Conservation (phyloP, 1,140 invertebrate genomes). For the Zaprionus gabonicus region DNA sequence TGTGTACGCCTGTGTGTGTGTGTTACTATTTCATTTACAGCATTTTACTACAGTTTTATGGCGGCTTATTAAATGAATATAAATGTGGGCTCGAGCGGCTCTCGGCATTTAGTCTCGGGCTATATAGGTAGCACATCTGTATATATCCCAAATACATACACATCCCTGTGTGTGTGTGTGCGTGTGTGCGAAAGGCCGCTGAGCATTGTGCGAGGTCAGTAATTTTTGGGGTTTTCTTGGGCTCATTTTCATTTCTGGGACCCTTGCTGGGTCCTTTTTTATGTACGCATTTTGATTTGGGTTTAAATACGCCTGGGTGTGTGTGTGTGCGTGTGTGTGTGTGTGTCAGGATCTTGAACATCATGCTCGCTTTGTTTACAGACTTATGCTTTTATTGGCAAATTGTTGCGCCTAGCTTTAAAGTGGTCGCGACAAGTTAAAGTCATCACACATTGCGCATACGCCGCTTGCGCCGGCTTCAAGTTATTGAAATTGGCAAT, state of each 20-base stretch:
- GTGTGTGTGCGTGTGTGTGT: constrained; percentile 19
- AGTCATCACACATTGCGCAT: constrained; percentile 27
- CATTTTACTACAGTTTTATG: constrained; percentile 81
- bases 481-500: constrained; percentile 34
- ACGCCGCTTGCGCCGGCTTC: constrained; percentile 44
- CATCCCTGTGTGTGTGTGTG: background rate
- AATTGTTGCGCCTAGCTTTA: constrained; percentile 40
- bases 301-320: constrained; percentile 53
- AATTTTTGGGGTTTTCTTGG: constrained; percentile 43
- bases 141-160: constrained; percentile 9
- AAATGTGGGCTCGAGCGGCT: constrained; percentile 58
- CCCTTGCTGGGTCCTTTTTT: constrained; percentile 60
- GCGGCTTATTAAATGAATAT: constrained; percentile 76
- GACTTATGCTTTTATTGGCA: constrained; percentile 30
- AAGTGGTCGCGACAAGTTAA: constrained; percentile 1
- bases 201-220: constrained; percentile 57
- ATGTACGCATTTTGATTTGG: constrained; percentile 62
- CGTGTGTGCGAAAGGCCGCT: constrained; percentile 4
- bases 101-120: constrained; percentile 28
- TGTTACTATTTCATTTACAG: constrained; percentile 76
- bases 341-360: constrained; percentile 15
- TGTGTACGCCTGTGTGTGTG: constrained; percentile 33
- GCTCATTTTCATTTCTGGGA: constrained; percentile 48
- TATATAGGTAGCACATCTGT: constrained; percentile 11
- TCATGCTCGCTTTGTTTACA: constrained; percentile 19